Conservation (phyloP, 2,113 vertebrate genomes). For the Microtus ochrogaster region DNA sequence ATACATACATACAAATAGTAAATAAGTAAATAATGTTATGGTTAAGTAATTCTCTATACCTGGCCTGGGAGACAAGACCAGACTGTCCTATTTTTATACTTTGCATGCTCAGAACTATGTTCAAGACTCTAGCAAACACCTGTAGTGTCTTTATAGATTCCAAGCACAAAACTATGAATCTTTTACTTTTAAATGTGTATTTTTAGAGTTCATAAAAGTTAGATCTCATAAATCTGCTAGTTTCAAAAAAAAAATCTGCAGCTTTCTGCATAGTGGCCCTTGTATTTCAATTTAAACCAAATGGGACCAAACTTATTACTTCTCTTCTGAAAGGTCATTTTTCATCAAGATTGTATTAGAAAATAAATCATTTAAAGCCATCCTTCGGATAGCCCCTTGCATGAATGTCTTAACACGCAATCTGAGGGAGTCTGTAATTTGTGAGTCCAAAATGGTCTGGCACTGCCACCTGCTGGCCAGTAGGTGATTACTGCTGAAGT, state of each 20-base stretch:
- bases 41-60: background rate
- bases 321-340: conserved; percentile 79
- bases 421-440: background rate
- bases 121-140: conserved; percentile 44
- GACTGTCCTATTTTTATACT: conserved; percentile 40
- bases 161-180: conserved; percentile 53
- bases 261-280: conserved; percentile 76
- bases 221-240: conserved; percentile 63
- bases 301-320: conserved; percentile 81
- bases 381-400: conserved; percentile 65
- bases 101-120: conserved; percentile 23
- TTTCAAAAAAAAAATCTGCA: conserved; percentile 74
- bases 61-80: background rate
- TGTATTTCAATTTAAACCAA: conserved; percentile 81
- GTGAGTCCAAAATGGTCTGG: conserved; percentile 79
- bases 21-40: background rate
- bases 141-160: conserved; percentile 36
- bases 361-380: conserved; percentile 83
- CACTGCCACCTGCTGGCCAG: conserved; percentile 88
- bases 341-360: conserved; percentile 81
- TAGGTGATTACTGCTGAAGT: background rate
- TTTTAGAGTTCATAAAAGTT: conserved; percentile 75
- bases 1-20: background rate
- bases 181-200: conserved; percentile 74
- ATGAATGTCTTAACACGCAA: conserved; percentile 73